These are phyloP conservation scores for Eonycteris spelaea DNA, from an alignment of 2,113 vertebrate species.

Conservation along the genomic window DNA sequence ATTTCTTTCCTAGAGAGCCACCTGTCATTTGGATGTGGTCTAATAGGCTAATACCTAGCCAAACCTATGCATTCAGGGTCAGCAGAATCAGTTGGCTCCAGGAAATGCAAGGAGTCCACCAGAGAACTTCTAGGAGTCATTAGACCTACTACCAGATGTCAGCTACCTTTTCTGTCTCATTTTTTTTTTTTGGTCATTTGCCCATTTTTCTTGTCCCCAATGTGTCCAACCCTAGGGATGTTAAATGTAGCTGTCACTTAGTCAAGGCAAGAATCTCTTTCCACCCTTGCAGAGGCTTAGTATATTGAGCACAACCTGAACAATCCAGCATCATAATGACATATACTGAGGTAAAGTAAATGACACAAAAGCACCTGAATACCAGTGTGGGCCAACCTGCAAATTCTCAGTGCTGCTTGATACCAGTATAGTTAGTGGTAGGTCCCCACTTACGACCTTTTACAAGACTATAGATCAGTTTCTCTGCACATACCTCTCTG, in stretches of 20 bases:
- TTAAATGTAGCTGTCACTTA: neutral
- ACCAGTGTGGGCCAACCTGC: neutral
- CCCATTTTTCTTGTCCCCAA: neutral
- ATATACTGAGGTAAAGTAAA: neutral
- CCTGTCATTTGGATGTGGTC: neutral
- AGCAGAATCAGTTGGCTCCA: neutral
- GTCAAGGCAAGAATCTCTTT: neutral
- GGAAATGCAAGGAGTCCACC: neutral
- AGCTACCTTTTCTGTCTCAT: neutral
- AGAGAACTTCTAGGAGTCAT: neutral
- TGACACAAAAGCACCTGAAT: neutral
- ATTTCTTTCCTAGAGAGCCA: slow-evolving; percentile 1
- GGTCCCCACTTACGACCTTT: neutral
- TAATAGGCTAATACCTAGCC: neutral
- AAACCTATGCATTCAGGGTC: neutral
- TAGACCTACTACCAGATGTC: neutral
- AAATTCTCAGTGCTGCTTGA: neutral
- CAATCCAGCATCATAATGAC: neutral
- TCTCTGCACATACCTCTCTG: neutral
- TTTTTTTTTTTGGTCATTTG: neutral
- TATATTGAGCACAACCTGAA: neutral
- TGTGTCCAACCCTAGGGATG: neutral
- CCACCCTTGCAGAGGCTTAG: neutral
- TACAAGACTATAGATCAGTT: neutral
- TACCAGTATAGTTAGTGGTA: neutral